These are phyloP conservation scores for Nannoperca obscura DNA, from an alignment of 2,797 vertebrate genomes.

Conservation along the genomic window DNA sequence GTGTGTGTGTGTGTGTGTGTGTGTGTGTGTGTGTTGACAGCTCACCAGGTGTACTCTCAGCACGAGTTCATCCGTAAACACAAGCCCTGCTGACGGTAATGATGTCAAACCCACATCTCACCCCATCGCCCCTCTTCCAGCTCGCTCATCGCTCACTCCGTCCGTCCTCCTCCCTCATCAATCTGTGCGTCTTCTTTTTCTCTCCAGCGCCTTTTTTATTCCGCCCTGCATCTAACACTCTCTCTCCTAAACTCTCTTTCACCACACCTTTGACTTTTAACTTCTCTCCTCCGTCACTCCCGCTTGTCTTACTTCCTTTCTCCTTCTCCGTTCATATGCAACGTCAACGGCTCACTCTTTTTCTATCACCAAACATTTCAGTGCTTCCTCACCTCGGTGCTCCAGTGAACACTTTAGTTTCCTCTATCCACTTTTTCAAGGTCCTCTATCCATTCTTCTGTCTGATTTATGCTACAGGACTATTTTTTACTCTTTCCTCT, in stretches of 20 bases:
- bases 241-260: constrained; percentile 41
- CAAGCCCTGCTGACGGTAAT: constrained; percentile 69
- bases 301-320: constrained; percentile 16
- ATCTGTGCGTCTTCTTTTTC: background rate
- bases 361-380: constrained; percentile 45
- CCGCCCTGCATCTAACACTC: constrained; percentile 19
- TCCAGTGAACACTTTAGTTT: constrained; percentile 56
- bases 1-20: constrained; percentile 26
- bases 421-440: constrained; percentile 45
- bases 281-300: constrained; percentile 2
- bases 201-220: constrained; percentile 3
- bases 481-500: constrained; percentile 74
- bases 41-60: constrained; percentile 84
- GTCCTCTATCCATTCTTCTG: constrained; percentile 71
- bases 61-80: constrained; percentile 78
- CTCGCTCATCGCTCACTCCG: constrained; percentile 33
- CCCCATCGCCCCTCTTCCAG: constrained; percentile 63
- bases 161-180: constrained; percentile 43
- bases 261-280: constrained; percentile 29
- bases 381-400: constrained; percentile 44
- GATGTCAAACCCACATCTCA: constrained; percentile 77
- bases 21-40: constrained; percentile 73
- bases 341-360: constrained; percentile 42
- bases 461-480: constrained; percentile 71
- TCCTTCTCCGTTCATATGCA: constrained; percentile 22